phyloP scores from a whole-genome alignment of 2,113 vertebrate species.

The Ceyx cyanopectus region DNA sequence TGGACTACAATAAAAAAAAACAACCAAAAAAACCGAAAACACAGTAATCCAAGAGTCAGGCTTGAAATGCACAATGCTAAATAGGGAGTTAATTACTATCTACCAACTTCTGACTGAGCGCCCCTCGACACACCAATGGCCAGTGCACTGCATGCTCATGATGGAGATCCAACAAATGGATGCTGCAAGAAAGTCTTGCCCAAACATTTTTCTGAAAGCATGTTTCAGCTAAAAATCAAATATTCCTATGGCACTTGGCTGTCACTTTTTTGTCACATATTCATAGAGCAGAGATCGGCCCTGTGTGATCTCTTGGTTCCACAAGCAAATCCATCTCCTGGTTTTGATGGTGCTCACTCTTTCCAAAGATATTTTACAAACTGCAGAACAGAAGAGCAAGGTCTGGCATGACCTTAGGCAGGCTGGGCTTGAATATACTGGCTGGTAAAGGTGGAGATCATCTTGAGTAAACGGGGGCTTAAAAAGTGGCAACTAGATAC shows the following conservation, averaged over 20 bases:
- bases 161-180: not conserved
- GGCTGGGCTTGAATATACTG: not conserved
- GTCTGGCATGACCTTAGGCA: not conserved
- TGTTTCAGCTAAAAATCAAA: not conserved
- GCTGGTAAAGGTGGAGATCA: not conserved
- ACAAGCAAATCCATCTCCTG: not conserved
- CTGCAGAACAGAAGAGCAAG: not conserved
- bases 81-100: not conserved
- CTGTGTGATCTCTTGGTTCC: rapidly evolving
- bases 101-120: not conserved
- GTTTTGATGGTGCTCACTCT: not conserved
- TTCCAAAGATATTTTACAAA: not conserved
- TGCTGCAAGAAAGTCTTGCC: not conserved
- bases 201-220: not conserved
- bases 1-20: not conserved
- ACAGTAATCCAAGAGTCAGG: not conserved
- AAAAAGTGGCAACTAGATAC: not conserved
- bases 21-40: not conserved
- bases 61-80: not conserved
- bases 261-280: rapidly evolving
- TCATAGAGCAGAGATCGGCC: not conserved
- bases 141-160: rapidly evolving
- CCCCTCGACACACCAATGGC: not conserved
- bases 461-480: not conserved
- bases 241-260: not conserved